A percentile compares a stretch with the other conserved stretches of the same genome.
Conservation (phyloP, 2,888 invertebrate genomes). For the Carcina quercana region DNA sequence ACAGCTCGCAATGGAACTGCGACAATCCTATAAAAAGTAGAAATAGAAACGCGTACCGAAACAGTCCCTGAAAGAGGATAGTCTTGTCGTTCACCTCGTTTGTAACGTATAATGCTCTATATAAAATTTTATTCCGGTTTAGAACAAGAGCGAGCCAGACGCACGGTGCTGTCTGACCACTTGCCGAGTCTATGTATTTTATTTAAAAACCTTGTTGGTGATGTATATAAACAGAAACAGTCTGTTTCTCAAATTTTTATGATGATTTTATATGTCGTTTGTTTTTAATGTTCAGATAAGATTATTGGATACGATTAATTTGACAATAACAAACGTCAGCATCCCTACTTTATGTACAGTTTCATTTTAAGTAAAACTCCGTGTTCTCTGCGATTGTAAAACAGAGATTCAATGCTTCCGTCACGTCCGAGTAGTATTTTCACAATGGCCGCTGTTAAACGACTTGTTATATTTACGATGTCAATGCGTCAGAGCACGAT, state of each 20-base stretch:
- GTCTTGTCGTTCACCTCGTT: slow-evolving; percentile 49
- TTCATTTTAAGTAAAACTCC: too few species aligned
- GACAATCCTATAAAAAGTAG: not conserved
- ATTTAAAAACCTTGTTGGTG: too few species aligned
- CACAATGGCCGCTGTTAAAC: slow-evolving; percentile 21
- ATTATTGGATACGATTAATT: too few species aligned
- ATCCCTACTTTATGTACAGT: too few species aligned
- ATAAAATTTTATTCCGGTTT: slow-evolving; percentile 56
- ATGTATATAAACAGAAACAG: too few species aligned
- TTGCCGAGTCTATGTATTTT: slow-evolving; percentile 34
- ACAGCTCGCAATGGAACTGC: too few species aligned
- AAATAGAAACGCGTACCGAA: slow-evolving; percentile 23
- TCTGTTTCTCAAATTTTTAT: too few species aligned
- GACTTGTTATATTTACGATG: slow-evolving; percentile 26
- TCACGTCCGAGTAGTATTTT: slow-evolving; percentile 19
- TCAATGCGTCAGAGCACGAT: slow-evolving; percentile 18
- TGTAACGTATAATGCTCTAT: slow-evolving; percentile 56
- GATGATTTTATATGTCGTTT: too few species aligned
- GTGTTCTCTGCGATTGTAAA: too few species aligned
- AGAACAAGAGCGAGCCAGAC: slow-evolving; percentile 42
- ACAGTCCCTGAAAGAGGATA: slow-evolving; percentile 41
- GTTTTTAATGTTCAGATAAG: slow-evolving; percentile 32
- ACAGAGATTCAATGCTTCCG: too few species aligned
- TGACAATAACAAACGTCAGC: too few species aligned
- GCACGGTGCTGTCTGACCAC: slow-evolving; percentile 40